phyloP scores from a whole-genome alignment of 2,888 invertebrate species.

The Didymodactylos carnosus region DNA sequence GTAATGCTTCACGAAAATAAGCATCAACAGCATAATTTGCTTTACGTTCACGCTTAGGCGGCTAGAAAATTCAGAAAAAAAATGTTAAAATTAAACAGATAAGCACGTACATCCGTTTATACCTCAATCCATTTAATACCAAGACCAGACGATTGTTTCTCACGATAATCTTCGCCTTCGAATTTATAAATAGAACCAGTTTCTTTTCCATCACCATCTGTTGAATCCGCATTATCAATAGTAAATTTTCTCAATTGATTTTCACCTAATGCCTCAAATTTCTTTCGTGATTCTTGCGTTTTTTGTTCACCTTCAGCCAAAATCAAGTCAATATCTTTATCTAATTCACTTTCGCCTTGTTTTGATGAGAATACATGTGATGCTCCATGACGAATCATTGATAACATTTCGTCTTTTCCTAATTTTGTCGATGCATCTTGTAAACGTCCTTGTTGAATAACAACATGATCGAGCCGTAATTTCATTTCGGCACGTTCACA shows the following conservation, averaged over 20 bases:
- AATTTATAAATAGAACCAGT: slow-evolving; percentile 77
- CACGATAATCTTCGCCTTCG: slow-evolving; percentile 79
- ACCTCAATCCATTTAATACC: slow-evolving; percentile 15
- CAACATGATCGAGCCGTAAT: slow-evolving; percentile 69
- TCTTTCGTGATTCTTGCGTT: slow-evolving; percentile 61
- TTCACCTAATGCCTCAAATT: slow-evolving; percentile 69
- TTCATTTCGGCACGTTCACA: slow-evolving; percentile 95
- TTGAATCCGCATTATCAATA: slow-evolving; percentile 47
- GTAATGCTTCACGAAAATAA: slow-evolving; percentile 79
- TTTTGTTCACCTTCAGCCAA: slow-evolving; percentile 60
- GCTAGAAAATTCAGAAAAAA: slow-evolving; percentile 65
- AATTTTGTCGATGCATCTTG: slow-evolving; percentile 59
- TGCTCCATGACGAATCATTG: slow-evolving; percentile 96
- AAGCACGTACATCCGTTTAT: too few relatives aligned
- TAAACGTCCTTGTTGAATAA: slow-evolving; percentile 87
- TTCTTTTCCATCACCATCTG: slow-evolving; percentile 20
- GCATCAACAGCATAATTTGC: slow-evolving; percentile 97
- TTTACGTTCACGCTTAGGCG: slow-evolving; percentile 91
- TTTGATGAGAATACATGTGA: slow-evolving; percentile 84
- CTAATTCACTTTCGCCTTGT: slow-evolving; percentile 65
- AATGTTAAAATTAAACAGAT: too few relatives aligned
- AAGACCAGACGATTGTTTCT: background rate
- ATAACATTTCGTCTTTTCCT: slow-evolving; percentile 94
- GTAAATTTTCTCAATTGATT: slow-evolving; percentile 76
- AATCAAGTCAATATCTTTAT: slow-evolving; percentile 88